These are phyloP conservation scores for Parnassius apollo DNA, from an alignment of 2,888 invertebrate species.

Conservation along the genomic window DNA sequence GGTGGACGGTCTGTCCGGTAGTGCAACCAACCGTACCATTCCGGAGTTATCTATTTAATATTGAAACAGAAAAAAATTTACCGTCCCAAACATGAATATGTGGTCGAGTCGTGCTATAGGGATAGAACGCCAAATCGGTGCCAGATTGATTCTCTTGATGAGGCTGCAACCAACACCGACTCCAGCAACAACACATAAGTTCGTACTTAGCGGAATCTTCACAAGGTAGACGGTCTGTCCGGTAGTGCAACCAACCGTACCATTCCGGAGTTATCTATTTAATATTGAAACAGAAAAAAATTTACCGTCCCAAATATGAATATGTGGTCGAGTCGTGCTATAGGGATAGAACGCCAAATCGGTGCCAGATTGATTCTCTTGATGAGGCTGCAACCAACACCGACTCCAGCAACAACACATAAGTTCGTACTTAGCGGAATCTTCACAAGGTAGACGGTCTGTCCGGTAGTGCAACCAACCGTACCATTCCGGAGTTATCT, in stretches of 20 bases:
- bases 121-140: constrained; percentile 53
- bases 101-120: constrained; percentile 50
- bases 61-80: constrained; percentile 29
- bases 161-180: constrained; percentile 52
- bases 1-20: constrained; percentile 85
- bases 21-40: constrained; percentile 99
- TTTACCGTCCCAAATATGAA: constrained; percentile 60
- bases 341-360: constrained; percentile 56
- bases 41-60: constrained; percentile 87
- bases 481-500: constrained; percentile 97
- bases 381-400: constrained; percentile 52
- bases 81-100: constrained; percentile 57
- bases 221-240: constrained; percentile 76
- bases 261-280: constrained; percentile 97
- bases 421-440: constrained; percentile 52
- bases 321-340: constrained; percentile 43
- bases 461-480: constrained; percentile 98
- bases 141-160: constrained; percentile 52
- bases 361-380: constrained; percentile 55
- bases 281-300: too few species aligned
- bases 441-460: constrained; percentile 57
- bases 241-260: constrained; percentile 98
- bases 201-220: constrained; percentile 55
- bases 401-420: constrained; percentile 42
- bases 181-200: constrained; percentile 43